Conservation (phyloP, 2,888 invertebrate genomes). For the Nipponacmea schrenckii region DNA sequence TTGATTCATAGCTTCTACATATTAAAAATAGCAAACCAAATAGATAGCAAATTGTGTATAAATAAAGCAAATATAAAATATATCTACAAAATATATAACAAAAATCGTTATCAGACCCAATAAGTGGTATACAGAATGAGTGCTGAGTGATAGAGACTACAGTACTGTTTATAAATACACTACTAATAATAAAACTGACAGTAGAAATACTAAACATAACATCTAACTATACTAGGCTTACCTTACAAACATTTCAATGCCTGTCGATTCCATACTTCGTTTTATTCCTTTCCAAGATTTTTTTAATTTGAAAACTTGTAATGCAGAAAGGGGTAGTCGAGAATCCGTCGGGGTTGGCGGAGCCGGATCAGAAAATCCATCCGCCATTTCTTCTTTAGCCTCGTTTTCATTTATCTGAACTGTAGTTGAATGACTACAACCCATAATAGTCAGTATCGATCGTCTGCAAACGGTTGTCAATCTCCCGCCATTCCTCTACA, state of each 20-base stretch:
- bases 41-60: too few species aligned
- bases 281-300: constrained; percentile 65
- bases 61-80: too few species aligned
- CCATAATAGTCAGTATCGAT: background rate
- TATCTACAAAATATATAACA: too few species aligned
- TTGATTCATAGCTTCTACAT: too few species aligned
- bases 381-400: constrained; percentile 44
- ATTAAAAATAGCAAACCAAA: too few species aligned
- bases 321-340: constrained; percentile 55
- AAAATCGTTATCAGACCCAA: too few species aligned
- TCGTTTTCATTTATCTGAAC: constrained; percentile 2
- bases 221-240: constrained; percentile 32
- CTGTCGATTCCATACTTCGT: constrained; percentile 58
- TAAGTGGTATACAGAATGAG: too few species aligned
- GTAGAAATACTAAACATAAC: background rate
- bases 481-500: too few species aligned
- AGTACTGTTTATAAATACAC: too few species aligned
- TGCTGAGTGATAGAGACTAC: too few species aligned
- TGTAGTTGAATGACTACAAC: constrained; percentile 4
- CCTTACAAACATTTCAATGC: constrained; percentile 64
- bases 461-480: too few species aligned
- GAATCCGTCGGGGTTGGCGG: constrained; percentile 57
- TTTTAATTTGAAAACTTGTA: constrained; percentile 62
- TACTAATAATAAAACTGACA: background rate
- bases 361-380: constrained; percentile 46